Conservation (phyloP, 2,888 invertebrate species). For the Drosophila bunnanda region DNA sequence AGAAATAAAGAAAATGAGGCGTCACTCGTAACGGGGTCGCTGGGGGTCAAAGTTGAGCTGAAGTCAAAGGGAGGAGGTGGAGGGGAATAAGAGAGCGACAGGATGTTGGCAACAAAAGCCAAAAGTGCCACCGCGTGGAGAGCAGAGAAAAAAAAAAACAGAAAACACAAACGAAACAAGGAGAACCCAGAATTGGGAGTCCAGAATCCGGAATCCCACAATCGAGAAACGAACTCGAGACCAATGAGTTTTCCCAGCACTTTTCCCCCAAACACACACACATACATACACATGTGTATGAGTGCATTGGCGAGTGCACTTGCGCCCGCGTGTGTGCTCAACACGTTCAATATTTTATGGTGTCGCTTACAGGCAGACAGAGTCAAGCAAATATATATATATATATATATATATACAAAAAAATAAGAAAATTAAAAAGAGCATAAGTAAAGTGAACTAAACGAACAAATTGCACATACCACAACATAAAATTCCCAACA, state of each 20-base stretch:
- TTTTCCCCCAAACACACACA: neutral
- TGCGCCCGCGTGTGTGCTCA: slow-evolving; percentile 22
- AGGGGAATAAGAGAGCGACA: neutral
- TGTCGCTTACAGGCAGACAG: slow-evolving; percentile 73
- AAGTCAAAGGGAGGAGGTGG: neutral
- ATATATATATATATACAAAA: neutral
- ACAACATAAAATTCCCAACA: neutral
- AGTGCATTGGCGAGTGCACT: slow-evolving; percentile 46
- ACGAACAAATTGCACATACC: neutral
- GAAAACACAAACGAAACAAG: slow-evolving; percentile 8
- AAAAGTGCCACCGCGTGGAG: slow-evolving; percentile 49
- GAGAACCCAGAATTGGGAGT: slow-evolving; percentile 7
- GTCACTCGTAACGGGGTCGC: slow-evolving; percentile 22
- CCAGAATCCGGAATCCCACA: slow-evolving; percentile 1
- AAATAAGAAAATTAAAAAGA: slow-evolving; percentile 32
- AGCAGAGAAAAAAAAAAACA: slow-evolving; percentile 9
- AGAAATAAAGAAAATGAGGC: slow-evolving; percentile 58
- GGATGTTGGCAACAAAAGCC: slow-evolving; percentile 62
- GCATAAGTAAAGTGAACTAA: neutral
- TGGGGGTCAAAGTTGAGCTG: slow-evolving; percentile 18
- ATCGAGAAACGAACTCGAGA: slow-evolving; percentile 54
- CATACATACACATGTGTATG: too few species aligned
- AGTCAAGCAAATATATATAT: slow-evolving; percentile 50
- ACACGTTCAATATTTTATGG: slow-evolving; percentile 75
- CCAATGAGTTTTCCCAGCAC: slow-evolving; percentile 32